Evolutionary conservation across 1,140 invertebrate species (phyloP).

Genomic region (Zophobas morio): DNA sequence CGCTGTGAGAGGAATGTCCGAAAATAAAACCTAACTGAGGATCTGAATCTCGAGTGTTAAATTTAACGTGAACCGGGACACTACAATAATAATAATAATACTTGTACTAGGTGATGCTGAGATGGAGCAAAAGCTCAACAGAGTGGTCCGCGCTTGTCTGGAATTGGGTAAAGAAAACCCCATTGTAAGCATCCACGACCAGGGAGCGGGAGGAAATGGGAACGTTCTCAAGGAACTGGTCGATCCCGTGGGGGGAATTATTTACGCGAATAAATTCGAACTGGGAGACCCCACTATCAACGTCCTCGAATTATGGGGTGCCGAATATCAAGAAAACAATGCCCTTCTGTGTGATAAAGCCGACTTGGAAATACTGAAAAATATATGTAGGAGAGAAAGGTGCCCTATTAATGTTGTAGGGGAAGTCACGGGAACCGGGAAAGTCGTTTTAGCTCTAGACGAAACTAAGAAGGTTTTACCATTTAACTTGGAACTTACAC

Average conservation of each 20-base stretch:
- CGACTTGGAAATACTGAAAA: conserved; percentile 76
- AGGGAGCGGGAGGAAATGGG: conserved; percentile 97
- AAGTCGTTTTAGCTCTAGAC: conserved; percentile 78
- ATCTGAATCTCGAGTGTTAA: too few relatives aligned
- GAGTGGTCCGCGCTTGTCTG: conserved; percentile 92
- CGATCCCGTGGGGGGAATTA: conserved; percentile 93
- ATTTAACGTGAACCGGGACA: too few relatives aligned
- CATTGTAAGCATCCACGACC: conserved; percentile 95
- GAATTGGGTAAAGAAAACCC: conserved; percentile 89
- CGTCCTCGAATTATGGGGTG: conserved; percentile 95
- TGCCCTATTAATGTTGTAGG: conserved; percentile 96
- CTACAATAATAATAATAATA: not conserved
- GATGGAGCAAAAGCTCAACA: conserved; percentile 98
- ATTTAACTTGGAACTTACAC: conserved; percentile 90
- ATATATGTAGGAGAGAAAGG: conserved; percentile 88
- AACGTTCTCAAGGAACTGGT: conserved; percentile 98
- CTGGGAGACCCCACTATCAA: conserved; percentile 96
- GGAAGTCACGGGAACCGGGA: conserved; percentile 89
- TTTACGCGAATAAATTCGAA: conserved; percentile 90
- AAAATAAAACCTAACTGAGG: too few relatives aligned
- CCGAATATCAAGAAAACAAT: conserved; percentile 98
- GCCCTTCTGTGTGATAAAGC: conserved; percentile 84
- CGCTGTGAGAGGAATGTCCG: too few relatives aligned
- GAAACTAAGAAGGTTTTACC: conserved; percentile 67
- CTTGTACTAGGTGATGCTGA: conserved; percentile 87